Conservation (phyloP, 2,888 invertebrate species). For the Amiota mariae region DNA sequence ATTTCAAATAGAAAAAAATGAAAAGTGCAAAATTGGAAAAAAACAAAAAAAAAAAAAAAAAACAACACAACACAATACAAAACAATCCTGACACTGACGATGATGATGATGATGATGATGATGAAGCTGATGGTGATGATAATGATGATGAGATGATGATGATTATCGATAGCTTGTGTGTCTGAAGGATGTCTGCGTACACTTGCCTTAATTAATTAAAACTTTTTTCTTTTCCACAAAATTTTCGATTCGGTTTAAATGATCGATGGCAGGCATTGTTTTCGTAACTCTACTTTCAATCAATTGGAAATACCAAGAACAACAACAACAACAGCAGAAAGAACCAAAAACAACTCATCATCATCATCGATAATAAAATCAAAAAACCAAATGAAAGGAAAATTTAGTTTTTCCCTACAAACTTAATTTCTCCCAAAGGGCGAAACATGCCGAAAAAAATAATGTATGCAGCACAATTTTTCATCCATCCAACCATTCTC, state of each 20-base stretch:
- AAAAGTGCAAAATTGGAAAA: neutral
- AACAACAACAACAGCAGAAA: constrained; percentile 18
- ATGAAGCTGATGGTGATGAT: too few relatives aligned
- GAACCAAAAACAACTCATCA: constrained; percentile 36
- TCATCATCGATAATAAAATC: constrained; percentile 25
- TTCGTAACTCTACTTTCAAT: neutral
- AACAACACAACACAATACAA: neutral
- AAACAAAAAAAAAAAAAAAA: neutral
- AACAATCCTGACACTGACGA: neutral
- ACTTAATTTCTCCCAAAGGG: too few relatives aligned
- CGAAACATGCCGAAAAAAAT: too few relatives aligned
- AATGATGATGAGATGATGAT: constrained; percentile 22
- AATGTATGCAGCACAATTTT: too few relatives aligned
- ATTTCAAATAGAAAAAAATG: too few relatives aligned
- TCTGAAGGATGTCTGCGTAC: constrained; percentile 39
- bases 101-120: constrained; percentile 36
- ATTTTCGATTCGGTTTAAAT: constrained; percentile 42
- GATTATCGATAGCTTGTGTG: constrained; percentile 35
- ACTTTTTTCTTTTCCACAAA: constrained; percentile 39
- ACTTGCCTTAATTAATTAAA: constrained; percentile 61
- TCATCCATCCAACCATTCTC: too few relatives aligned
- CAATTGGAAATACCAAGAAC: neutral
- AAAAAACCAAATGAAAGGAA: neutral
- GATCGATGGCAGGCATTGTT: constrained; percentile 48
- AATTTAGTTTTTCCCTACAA: too few relatives aligned